These are phyloP conservation scores for Himalopsyche japonica DNA, from an alignment of 2,888 invertebrate genomes.

Conservation along the genomic window DNA sequence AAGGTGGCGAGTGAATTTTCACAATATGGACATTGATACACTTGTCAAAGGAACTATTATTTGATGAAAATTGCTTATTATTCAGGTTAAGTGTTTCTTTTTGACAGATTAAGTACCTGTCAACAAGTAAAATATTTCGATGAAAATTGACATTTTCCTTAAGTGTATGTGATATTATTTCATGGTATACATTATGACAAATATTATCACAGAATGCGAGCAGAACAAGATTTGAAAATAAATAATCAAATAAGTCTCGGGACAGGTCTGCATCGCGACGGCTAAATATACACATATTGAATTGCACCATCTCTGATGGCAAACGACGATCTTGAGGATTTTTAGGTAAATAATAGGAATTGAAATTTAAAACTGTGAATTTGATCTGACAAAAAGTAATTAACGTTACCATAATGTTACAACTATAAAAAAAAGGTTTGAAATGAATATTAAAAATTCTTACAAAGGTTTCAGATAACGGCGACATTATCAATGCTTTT, in stretches of 20 bases:
- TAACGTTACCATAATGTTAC: background rate
- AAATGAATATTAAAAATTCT: no score
- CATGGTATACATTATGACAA: background rate
- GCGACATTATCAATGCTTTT: background rate
- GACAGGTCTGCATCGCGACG: background rate
- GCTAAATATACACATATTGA: background rate
- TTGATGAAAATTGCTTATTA: background rate
- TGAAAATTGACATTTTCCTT: background rate
- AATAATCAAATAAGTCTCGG: background rate
- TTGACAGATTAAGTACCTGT: background rate
- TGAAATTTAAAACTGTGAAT: background rate
- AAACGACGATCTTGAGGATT: background rate
- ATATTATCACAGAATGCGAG: background rate
- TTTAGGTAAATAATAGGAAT: background rate
- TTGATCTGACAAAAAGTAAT: background rate
- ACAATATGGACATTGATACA: background rate
- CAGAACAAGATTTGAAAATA: background rate
- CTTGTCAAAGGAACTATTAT: background rate
- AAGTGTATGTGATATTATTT: background rate
- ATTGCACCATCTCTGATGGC: background rate
- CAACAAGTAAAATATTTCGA: background rate
- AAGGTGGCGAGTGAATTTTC: background rate
- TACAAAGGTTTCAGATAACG: background rate
- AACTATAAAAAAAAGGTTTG: background rate
- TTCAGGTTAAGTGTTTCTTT: background rate